Percentiles rank a stretch among this genome's conserved stretches.
Conservation (phyloP, 2,797 vertebrate species). For the Eurystomus glaucurus region DNA sequence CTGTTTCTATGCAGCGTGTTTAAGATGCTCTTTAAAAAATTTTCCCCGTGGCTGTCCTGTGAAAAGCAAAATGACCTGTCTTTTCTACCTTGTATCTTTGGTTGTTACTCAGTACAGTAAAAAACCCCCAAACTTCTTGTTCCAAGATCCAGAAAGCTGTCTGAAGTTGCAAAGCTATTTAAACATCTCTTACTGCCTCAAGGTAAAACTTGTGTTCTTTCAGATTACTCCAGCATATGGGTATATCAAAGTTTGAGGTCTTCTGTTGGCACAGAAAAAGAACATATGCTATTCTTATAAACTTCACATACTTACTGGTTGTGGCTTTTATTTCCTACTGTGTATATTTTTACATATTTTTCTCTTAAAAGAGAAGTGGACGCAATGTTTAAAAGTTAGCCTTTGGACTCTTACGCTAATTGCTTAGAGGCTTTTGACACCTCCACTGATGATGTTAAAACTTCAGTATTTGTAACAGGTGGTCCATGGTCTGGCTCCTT, state of each 20-base stretch:
- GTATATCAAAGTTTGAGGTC: constrained; percentile 71
- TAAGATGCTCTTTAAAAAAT: not conserved
- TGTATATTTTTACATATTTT: constrained; percentile 35
- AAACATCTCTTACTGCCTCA: constrained; percentile 57
- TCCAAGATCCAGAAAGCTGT: constrained; percentile 59
- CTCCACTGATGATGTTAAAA: not conserved
- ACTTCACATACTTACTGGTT: constrained; percentile 39
- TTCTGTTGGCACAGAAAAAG: constrained; percentile 64
- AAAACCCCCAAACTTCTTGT: not conserved
- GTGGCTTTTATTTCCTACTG: constrained; percentile 46
- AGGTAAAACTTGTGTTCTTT: constrained; percentile 69
- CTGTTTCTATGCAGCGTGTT: not conserved
- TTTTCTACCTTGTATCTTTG: not conserved
- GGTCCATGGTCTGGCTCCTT: not conserved
- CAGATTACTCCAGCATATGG: constrained; percentile 66
- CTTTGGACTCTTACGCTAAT: not conserved
- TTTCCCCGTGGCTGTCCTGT: not conserved
- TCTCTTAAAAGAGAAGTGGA: not conserved
- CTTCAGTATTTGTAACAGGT: not conserved
- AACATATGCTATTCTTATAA: constrained; percentile 75
- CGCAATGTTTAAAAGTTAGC: not conserved
- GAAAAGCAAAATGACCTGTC: not conserved
- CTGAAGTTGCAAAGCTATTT: constrained; percentile 51
- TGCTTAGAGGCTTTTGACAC: not conserved
- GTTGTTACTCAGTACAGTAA: constrained; percentile 1